Conservation (phyloP, 2,888 invertebrate species). For the Tuberolachnus salignus region DNA sequence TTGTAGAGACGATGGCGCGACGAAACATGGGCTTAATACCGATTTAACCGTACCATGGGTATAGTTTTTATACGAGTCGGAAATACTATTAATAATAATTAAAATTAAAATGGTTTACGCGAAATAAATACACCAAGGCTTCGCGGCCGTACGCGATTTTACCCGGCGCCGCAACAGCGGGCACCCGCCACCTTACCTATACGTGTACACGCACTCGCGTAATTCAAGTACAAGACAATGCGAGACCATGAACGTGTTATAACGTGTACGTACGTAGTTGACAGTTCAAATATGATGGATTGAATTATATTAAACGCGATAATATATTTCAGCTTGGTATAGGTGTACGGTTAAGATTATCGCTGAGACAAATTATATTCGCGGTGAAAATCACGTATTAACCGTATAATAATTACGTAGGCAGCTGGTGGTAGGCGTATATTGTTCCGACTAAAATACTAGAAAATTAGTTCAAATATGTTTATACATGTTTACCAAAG, state of each 20-base stretch:
- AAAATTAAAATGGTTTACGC: too few species aligned
- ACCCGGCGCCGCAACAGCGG: too few species aligned
- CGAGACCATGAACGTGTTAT: background rate
- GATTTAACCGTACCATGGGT: background rate
- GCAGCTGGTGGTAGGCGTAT: too few species aligned
- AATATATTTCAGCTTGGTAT: too few species aligned
- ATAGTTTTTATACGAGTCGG: background rate
- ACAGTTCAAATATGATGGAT: background rate
- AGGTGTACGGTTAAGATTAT: too few species aligned
- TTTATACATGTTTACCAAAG: background rate
- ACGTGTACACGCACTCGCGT: background rate
- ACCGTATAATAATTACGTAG: too few species aligned
- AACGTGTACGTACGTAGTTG: background rate
- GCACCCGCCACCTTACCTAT: too few species aligned
- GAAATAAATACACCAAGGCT: conserved; percentile 5
- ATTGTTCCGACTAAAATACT: too few species aligned
- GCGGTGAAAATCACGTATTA: too few species aligned
- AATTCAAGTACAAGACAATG: conserved; percentile 2
- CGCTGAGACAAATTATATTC: too few species aligned
- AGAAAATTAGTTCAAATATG: background rate
- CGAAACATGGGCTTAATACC: conserved; percentile 2
- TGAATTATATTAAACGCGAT: background rate
- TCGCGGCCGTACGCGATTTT: background rate
- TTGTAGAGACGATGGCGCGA: conserved; percentile 15
- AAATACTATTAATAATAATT: too few species aligned